Percentiles rank a stretch among this genome's conserved stretches.
phyloP scores from a whole-genome alignment of 2,888 invertebrate species.

The Himalopsyche tibetana region DNA sequence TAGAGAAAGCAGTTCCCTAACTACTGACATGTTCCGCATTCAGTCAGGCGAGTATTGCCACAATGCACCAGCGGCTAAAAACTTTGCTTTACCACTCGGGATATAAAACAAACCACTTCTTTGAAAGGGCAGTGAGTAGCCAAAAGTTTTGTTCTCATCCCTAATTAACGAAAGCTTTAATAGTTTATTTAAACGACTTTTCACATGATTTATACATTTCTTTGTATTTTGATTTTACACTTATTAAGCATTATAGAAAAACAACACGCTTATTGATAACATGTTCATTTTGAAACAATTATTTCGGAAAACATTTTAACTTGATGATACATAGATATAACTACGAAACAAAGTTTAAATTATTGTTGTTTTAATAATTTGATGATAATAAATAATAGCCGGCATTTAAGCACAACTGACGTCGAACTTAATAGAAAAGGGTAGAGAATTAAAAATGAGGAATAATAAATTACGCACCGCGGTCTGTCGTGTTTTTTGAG shows the following conservation, averaged over 20 bases:
- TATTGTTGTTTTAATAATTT: conserved; percentile 1
- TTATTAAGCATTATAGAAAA: too few relatives aligned
- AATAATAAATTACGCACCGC: conserved; percentile 54
- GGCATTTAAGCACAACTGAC: conserved; percentile 12
- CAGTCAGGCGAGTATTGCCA: not conserved
- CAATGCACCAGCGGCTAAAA: not conserved
- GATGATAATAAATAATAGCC: conserved; percentile 1
- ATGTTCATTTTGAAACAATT: too few relatives aligned
- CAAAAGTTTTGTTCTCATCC: too few relatives aligned
- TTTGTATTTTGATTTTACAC: too few relatives aligned
- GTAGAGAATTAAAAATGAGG: conserved; percentile 26
- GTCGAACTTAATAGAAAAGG: conserved; percentile 19
- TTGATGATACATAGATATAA: too few relatives aligned
- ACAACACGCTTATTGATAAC: too few relatives aligned
- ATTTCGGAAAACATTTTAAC: too few relatives aligned
- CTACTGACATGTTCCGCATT: not conserved
- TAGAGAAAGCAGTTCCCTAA: conserved; percentile 2
- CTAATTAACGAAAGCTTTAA: too few relatives aligned
- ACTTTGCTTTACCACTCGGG: not conserved
- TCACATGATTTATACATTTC: too few relatives aligned
- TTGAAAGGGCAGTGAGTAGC: not conserved
- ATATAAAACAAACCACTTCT: not conserved
- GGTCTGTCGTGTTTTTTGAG: conserved; percentile 33
- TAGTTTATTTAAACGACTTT: too few relatives aligned
- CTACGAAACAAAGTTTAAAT: not conserved